Conservation (phyloP, 1,140 invertebrate species). For the Trichonephila clavipes region DNA sequence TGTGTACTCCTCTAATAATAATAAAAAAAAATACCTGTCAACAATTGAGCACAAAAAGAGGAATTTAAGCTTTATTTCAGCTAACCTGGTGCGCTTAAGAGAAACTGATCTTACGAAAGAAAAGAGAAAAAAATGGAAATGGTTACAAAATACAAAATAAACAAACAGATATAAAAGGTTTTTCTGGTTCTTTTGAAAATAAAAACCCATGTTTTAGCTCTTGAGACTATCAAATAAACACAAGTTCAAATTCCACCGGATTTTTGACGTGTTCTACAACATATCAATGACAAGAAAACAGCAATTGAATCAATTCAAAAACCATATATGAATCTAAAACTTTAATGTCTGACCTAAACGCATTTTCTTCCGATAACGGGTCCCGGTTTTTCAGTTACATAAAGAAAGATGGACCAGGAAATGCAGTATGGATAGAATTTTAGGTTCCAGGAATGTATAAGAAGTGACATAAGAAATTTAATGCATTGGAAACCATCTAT, state of each 20-base stretch:
- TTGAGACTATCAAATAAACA: background rate
- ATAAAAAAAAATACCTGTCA: too few relatives aligned
- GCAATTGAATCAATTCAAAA: conserved; percentile 4
- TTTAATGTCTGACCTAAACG: conserved; percentile 19
- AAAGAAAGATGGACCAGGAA: conserved; percentile 30
- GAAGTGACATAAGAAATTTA: conserved; percentile 55
- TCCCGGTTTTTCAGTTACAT: background rate
- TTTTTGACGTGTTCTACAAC: background rate
- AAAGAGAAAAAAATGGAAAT: background rate
- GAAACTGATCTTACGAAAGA: background rate
- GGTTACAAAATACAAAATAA: background rate
- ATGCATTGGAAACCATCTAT: conserved; percentile 63
- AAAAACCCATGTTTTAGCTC: background rate
- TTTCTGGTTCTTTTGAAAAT: background rate
- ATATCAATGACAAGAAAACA: background rate
- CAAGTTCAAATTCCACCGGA: background rate
- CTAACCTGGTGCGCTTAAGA: too few relatives aligned
- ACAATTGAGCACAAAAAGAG: too few relatives aligned
- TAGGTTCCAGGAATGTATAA: conserved; percentile 20
- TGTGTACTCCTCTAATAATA: too few relatives aligned
- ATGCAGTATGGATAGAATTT: conserved; percentile 3
- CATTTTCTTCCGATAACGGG: background rate
- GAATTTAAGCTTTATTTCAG: too few relatives aligned
- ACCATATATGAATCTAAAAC: background rate
- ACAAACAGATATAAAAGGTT: background rate